Conservation (phyloP, 2,113 vertebrate genomes). For the Elephantulus edwardii region DNA sequence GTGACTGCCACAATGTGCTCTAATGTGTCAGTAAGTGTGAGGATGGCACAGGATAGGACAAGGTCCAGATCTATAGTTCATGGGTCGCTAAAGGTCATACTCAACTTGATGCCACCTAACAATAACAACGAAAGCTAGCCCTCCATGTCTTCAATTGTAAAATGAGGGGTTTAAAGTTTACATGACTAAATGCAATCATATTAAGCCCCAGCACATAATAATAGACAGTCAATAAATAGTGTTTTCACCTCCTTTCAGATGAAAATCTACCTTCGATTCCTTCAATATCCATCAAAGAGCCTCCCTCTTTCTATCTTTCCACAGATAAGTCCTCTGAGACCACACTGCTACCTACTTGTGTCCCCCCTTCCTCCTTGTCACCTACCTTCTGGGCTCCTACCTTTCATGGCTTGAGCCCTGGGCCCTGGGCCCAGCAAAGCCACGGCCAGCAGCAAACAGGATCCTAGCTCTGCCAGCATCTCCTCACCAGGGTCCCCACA, state of each 20-base stretch:
- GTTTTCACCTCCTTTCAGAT: background rate
- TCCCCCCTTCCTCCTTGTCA: background rate
- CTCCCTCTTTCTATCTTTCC: background rate
- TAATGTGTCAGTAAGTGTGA: too few species aligned
- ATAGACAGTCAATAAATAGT: background rate
- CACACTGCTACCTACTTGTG: background rate
- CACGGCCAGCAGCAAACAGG: conserved; percentile 79
- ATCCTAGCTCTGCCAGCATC: conserved; percentile 57
- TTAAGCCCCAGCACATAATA: background rate
- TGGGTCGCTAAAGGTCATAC: too few species aligned
- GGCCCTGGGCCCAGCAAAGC: conserved; percentile 83
- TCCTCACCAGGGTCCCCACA: background rate
- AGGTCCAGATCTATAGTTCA: too few species aligned
- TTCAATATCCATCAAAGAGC: fast-evolving
- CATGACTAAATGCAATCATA: background rate
- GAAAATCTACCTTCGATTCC: background rate
- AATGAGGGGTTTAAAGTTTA: background rate
- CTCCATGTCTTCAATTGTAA: background rate
- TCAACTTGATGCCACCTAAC: too few species aligned
- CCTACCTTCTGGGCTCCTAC: conserved; percentile 83
- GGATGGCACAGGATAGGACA: too few species aligned
- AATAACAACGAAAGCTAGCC: too few species aligned
- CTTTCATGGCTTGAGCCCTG: conserved; percentile 86
- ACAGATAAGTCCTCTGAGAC: background rate
- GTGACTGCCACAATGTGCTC: too few species aligned